Base-by-base conservation (phyloP, 2,888 invertebrate species). In the Cephus nigrinus region DNA sequence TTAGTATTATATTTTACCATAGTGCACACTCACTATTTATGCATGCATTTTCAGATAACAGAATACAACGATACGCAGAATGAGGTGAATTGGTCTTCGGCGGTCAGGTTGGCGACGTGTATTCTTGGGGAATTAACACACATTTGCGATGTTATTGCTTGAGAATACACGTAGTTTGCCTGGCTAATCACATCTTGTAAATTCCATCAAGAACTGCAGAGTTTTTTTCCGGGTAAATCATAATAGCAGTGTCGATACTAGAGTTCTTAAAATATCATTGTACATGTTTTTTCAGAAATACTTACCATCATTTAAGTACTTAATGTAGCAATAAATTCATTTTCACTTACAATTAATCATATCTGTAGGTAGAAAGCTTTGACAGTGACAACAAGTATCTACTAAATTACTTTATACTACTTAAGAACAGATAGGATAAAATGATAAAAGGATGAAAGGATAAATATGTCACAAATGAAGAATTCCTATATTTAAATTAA, bases 51-150 rank as follows among this genome's bases (percentile, higher is more conserved):
- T 55, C 15, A 55, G 40, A 40, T 40, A 40, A 40, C 23, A 55
- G 55, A 55, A 55, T 55, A 23, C 55, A 55, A 23, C 9, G 9
- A 23, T 23, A 9, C 23, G 15, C 15, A 55, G 55, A 55, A 55
- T 23, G 1, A 23, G 9, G 23, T 12, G 31, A 72, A 76, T 75
- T 36, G 74, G 73, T 12, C 78, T 69, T 69, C 76, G 84, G 73
- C 88, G 90, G 87, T 86, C 89, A 90, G 96, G 95, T 94, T 96
- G 97, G 96, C 96, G 96, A 97, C 97, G 97, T 95, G 98, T 98
- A 98, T 98, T 97, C 97, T 98, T 97, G 96, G 97, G 97, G 96
- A 97, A 97, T 97, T 97, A 97, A 97, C 97, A 97, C 97, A 96
- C 95, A 95, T 94, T 94, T 93, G 94, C 95, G 96, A 94, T 97